A percentile compares a stretch with the other conserved stretches of the same genome.
phyloP scores from a whole-genome alignment of 2,888 invertebrate genomes.

The Pseudoips prasinana region DNA sequence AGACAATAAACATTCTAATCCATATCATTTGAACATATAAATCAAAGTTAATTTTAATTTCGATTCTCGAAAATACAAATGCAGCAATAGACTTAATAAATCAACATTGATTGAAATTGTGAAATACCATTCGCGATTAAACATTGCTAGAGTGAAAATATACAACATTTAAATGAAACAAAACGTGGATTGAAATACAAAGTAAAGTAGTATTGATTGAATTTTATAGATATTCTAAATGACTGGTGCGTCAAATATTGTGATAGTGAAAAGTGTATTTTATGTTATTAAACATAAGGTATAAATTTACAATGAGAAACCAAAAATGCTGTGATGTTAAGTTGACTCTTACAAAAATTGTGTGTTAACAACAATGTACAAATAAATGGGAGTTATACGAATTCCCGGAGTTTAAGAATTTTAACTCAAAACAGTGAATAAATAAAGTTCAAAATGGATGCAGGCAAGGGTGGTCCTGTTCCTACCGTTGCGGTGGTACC shows the following conservation, averaged over 20 bases:
- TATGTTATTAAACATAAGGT: constrained; percentile 4
- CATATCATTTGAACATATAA: too few species aligned
- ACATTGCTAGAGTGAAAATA: too few species aligned
- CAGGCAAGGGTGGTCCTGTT: constrained; percentile 65
- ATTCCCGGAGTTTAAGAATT: constrained; percentile 5
- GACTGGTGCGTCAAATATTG: constrained; percentile 33
- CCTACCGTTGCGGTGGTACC: constrained; percentile 83
- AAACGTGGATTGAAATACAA: too few species aligned
- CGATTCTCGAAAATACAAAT: too few species aligned
- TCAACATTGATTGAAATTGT: too few species aligned
- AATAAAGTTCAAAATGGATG: constrained; percentile 52
- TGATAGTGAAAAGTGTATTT: constrained; percentile 28
- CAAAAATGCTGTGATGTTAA: constrained; percentile 1
- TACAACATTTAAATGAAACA: too few species aligned
- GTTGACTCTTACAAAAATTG: constrained; percentile 1
- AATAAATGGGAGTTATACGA: too few species aligned
- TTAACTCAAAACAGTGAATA: constrained; percentile 5
- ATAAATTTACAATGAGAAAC: constrained; percentile 5
- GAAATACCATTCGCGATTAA: too few species aligned
- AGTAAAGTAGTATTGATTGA: too few species aligned
- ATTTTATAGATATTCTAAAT: constrained; percentile 35
- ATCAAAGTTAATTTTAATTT: too few species aligned
- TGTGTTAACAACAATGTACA: constrained; percentile 9
- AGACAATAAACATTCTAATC: too few species aligned
- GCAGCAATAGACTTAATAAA: too few species aligned